Conservation (phyloP, 2,113 vertebrate genomes). For the Phyllostomus hastatus region DNA sequence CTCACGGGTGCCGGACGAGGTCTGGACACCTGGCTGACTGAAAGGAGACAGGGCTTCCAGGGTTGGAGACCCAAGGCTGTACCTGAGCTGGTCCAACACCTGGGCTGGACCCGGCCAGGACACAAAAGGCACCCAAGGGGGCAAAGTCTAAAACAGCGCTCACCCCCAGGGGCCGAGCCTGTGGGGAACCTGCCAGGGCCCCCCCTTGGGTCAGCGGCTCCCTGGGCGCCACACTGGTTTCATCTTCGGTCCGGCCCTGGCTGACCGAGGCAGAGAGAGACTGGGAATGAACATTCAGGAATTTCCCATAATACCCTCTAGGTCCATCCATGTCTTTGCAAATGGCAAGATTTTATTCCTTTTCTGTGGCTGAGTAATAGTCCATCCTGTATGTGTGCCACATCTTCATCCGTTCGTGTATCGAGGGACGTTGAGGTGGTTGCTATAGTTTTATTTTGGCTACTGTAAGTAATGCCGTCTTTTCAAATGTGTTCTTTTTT, state of each 20-base stretch:
- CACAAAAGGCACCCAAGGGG: accelerated
- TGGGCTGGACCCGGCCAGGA: accelerated
- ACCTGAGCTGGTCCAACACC: not conserved
- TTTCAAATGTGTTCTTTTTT: not conserved
- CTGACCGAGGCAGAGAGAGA: accelerated
- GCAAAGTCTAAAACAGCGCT: accelerated
- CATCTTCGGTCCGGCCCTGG: not conserved
- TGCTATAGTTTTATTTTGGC: not conserved
- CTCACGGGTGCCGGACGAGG: accelerated
- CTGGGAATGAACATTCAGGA: accelerated
- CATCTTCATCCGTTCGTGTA: too few species aligned
- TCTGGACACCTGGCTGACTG: not conserved
- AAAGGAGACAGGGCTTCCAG: not conserved
- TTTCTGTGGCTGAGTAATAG: not conserved
- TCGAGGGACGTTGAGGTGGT: accelerated
- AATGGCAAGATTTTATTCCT: not conserved
- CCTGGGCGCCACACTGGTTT: not conserved
- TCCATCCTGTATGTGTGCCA: too few species aligned
- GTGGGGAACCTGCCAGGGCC: accelerated
- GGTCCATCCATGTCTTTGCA: not conserved
- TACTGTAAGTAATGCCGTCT: too few species aligned
- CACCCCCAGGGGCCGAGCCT: not conserved
- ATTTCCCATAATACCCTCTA: not conserved
- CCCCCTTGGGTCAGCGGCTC: accelerated
- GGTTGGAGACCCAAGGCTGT: not conserved